Percentiles rank a stretch among this genome's conserved stretches.
Evolutionary conservation across 2,113 vertebrate species (phyloP).

Genomic region (Triplophysa rosa): DNA sequence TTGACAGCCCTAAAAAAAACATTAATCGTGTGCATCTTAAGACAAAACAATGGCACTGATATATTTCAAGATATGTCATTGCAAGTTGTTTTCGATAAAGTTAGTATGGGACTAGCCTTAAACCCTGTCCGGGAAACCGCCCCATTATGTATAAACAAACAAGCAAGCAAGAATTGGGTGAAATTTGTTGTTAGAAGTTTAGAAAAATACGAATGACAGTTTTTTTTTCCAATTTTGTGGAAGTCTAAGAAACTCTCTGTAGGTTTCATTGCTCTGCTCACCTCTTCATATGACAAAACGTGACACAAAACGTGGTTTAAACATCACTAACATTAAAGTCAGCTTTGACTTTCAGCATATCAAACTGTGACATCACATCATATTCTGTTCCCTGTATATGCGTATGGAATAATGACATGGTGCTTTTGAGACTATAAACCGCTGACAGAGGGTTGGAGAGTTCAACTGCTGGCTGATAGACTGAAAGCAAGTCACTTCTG

Average conservation of each 20-base stretch:
- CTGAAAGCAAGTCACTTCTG: conserved; percentile 18
- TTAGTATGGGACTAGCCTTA: no score
- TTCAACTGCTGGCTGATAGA: conserved; percentile 50
- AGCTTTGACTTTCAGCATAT: conserved; percentile 44
- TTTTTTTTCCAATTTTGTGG: no score
- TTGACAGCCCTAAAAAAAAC: no score
- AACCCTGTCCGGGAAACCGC: no score
- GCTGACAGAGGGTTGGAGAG: conserved; percentile 50
- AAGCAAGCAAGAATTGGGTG: no score
- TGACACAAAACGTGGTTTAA: conserved; percentile 28
- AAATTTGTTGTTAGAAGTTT: no score
- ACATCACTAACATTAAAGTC: conserved; percentile 44
- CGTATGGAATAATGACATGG: conserved; percentile 43
- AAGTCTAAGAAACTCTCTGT: conserved; percentile 29
- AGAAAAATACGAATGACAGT: not conserved
- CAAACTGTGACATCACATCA: conserved; percentile 49
- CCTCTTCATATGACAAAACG: conserved; percentile 43
- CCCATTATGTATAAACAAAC: no score
- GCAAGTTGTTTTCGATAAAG: no score
- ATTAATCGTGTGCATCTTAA: no score
- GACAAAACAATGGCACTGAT: no score
- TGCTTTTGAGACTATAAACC: conserved; percentile 27
- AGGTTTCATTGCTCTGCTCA: conserved; percentile 66
- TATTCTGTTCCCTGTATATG: conserved; percentile 15
- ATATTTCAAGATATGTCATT: no score